Conservation (phyloP, 2,113 vertebrate species). For the Sphyrna mokarran region DNA sequence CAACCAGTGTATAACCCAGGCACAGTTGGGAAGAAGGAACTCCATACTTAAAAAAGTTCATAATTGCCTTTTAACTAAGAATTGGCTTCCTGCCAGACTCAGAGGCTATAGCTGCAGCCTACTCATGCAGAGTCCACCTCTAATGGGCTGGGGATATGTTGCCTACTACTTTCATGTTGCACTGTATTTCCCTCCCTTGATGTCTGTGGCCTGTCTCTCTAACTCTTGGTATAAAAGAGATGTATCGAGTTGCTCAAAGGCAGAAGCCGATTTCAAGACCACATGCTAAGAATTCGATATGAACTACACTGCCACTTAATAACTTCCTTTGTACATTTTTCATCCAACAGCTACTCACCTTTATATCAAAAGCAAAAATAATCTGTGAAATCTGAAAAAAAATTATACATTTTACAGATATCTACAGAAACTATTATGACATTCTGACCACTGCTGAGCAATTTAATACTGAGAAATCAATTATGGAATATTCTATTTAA, state of each 20-base stretch:
- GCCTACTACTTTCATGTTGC: no score
- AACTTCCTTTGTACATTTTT: not conserved
- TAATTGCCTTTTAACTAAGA: not conserved
- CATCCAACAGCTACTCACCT: not conserved
- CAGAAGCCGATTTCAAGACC: not conserved
- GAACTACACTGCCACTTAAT: not conserved
- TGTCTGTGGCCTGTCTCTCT: not conserved
- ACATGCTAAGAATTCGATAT: not conserved
- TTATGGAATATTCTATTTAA: not conserved
- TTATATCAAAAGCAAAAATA: not conserved
- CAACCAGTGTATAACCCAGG: no score
- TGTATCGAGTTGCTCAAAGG: not conserved
- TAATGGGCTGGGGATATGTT: not conserved
- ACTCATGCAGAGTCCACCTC: not conserved
- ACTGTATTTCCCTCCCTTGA: not conserved
- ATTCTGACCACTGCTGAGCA: not conserved
- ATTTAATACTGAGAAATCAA: not conserved
- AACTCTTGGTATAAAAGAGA: not conserved
- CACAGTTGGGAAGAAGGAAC: not conserved
- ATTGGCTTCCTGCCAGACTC: not conserved
- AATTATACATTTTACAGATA: not conserved
- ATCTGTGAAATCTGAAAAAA: not conserved
- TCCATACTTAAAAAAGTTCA: not conserved
- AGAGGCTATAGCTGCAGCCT: not conserved
- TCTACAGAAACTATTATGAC: not conserved